These are phyloP conservation scores for Brachyhypopomus occidentalis DNA, from an alignment of 2,113 vertebrate genomes.

Conservation along the genomic window DNA sequence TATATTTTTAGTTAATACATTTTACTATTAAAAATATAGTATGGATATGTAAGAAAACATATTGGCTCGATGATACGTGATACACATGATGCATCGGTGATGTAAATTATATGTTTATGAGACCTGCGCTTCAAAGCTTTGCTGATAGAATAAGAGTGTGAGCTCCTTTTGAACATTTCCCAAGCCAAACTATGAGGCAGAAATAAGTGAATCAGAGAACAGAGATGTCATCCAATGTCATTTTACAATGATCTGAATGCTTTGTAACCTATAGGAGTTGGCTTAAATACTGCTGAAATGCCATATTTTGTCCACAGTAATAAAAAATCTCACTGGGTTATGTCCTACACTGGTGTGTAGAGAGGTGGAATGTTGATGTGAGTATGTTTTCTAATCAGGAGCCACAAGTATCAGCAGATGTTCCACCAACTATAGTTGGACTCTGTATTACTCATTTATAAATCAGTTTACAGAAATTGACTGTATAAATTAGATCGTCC, in stretches of 20 bases:
- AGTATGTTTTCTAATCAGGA: conserved; percentile 14
- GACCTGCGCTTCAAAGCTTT: neutral
- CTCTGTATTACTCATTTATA: neutral
- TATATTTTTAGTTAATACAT: no score
- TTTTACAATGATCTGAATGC: neutral
- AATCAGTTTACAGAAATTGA: conserved; percentile 44
- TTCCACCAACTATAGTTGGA: neutral
- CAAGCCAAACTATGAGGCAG: neutral
- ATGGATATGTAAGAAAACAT: neutral
- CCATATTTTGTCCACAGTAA: conserved; percentile 4
- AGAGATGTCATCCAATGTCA: conserved; percentile 67
- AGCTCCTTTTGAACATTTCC: neutral
- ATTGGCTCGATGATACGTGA: neutral
- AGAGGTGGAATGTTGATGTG: neutral
- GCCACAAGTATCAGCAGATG: conserved; percentile 15
- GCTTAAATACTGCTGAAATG: neutral
- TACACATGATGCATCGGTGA: neutral
- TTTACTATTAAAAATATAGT: no score
- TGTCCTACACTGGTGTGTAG: neutral
- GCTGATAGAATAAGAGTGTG: neutral
- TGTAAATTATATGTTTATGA: neutral
- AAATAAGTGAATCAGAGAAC: conserved; percentile 54
- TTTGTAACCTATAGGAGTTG: neutral
- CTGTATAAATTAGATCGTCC: conserved; percentile 54
- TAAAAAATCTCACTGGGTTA: neutral